Base-by-base conservation (phyloP, 2,113 vertebrate genomes). In the Azemiops feae region DNA sequence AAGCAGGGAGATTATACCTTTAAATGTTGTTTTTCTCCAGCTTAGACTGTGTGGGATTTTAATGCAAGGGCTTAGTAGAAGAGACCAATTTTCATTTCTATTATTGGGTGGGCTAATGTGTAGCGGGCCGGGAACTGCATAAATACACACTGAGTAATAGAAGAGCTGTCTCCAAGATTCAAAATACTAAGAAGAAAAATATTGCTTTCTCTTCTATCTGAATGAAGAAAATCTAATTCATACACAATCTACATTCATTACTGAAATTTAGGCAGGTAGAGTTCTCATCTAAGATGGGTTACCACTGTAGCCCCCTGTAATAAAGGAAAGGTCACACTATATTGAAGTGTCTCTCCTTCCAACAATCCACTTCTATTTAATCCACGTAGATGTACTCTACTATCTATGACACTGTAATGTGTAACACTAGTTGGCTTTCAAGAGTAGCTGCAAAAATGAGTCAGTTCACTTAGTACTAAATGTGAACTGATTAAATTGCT, bases 1-100 rank as follows among this genome's bases (percentile, higher is more conserved):
- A 95, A 95, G 90, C 92, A 69, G 16, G 43, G 69, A 93, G 94
- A 91, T 89, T 43, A 69, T 74, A 94, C 90, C 93, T 96, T 94
- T 89, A 92, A 74, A 86, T 1, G 39, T 43, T 92, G 89, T 94
- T 86, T 93, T 93, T 93, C 92, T 91, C 30, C 39, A 89, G 55
- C 85, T 94, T 52, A 89, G 90, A 74, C 39, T 30, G 0, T 16
- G 0, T 50, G 88, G 14, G 30, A 55, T 50, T 6, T 30, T n/a
- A 91, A 7, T 0, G 11, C 55, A 39, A 86, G 58, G 93, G 87
- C n/a, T 87, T 34, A 53, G 87, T 64, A 74, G 85, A 88, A 86
- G 60, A 74, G 52, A 92, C 34, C 58, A 92, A 94, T 92, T 92
- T 94, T 64, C 88, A 87, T 93, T 89, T 87, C 88, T 69, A 64